phyloP scores from a whole-genome alignment of 2,113 vertebrate species.

The Perca schrenkii region DNA sequence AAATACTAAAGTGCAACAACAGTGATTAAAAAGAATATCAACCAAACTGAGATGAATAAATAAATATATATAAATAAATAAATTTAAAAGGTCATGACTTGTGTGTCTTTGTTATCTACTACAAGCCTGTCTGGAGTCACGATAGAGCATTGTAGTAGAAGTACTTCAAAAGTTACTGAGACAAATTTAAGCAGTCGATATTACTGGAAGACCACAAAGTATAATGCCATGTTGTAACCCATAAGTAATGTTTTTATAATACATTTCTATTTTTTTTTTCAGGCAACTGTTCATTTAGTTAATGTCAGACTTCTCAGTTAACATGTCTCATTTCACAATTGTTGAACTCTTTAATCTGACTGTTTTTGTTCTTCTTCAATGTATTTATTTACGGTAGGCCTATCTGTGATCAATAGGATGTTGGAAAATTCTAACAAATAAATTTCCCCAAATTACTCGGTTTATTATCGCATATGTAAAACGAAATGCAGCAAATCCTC shows the following conservation, averaged over 20 bases:
- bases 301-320: no score
- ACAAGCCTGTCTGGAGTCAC: neutral
- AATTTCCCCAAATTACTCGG: no score
- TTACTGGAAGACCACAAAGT: neutral
- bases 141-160: neutral
- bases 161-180: neutral
- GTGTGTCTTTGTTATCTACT: conserved; percentile 34
- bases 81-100: conserved; percentile 73
- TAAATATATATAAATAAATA: conserved; percentile 89
- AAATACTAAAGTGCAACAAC: conserved; percentile 88
- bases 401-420: no score
- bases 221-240: neutral
- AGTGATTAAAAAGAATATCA: conserved; percentile 87
- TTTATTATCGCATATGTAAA: neutral
- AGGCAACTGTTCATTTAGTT: no score
- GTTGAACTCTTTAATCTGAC: no score
- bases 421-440: no score
- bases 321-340: no score
- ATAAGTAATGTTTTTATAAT: no score
- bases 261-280: no score
- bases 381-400: no score
- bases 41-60: conserved; percentile 89
- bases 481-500: neutral
- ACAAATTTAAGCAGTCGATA: no score
- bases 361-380: no score